phyloP scores from a whole-genome alignment of 2,888 invertebrate species.

The Amiota mariae region DNA sequence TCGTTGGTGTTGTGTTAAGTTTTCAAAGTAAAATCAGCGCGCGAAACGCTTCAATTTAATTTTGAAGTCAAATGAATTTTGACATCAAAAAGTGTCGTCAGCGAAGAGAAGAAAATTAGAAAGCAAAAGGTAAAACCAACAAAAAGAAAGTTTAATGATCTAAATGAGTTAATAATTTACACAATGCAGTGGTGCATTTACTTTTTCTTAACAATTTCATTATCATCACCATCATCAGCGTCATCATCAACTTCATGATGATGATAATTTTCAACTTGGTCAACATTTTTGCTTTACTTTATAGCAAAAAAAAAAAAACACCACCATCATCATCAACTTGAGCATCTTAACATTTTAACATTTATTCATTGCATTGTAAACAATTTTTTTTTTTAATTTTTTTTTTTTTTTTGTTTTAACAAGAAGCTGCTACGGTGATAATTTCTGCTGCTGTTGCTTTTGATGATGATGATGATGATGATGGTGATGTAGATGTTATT shows the following conservation, averaged over 20 bases:
- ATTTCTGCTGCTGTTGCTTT: no score
- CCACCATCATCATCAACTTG: not conserved
- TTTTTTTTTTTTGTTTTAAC: not conserved
- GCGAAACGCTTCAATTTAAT: conserved; percentile 21
- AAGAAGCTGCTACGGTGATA: not conserved
- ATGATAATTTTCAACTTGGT: not conserved
- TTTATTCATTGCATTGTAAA: conserved; percentile 3
- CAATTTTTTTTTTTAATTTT: not conserved
- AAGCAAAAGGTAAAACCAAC: no score
- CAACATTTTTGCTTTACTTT: not conserved
- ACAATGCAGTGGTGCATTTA: not conserved
- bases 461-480: not conserved
- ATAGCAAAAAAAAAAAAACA: no score
- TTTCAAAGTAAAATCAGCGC: not conserved
- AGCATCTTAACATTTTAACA: not conserved
- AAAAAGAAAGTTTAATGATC: conserved; percentile 20
- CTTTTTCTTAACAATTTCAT: not conserved
- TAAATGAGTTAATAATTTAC: conserved; percentile 28
- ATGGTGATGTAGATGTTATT: not conserved
- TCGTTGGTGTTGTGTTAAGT: no score
- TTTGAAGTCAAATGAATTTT: conserved; percentile 29
- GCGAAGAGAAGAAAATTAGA: no score
- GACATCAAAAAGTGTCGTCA: conserved; percentile 8
- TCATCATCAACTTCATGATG: not conserved
- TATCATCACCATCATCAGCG: not conserved